A percentile compares a stretch with the other conserved stretches of the same genome.
These are phyloP conservation scores for Larimichthys crocea DNA, from an alignment of 2,113 vertebrate genomes.

Conservation along the genomic window DNA sequence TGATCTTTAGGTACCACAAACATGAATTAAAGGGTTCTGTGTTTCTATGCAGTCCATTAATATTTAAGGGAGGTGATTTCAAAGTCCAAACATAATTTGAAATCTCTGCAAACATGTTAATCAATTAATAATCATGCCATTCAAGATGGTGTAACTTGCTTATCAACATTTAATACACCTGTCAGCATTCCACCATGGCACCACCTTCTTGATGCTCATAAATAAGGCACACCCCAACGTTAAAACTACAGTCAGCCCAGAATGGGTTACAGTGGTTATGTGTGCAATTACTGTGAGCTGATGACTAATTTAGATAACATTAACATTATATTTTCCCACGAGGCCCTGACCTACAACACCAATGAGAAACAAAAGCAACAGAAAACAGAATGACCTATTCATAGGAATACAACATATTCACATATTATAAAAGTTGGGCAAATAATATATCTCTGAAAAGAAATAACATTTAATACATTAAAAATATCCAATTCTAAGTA, in stretches of 20 bases:
- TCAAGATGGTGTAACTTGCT: neutral
- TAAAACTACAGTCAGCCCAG: neutral
- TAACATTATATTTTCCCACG: neutral
- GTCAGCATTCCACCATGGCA: neutral
- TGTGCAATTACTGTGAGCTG: neutral
- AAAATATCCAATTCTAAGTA: neutral
- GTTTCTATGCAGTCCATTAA: neutral
- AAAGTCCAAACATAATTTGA: too few species aligned
- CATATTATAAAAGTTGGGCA: neutral
- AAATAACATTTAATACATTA: neutral
- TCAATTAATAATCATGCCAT: neutral
- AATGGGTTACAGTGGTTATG: neutral
- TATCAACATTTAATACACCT: neutral
- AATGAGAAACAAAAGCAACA: neutral
- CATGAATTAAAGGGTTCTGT: neutral
- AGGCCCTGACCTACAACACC: too few species aligned
- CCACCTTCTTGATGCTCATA: neutral
- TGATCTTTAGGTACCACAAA: too few species aligned
- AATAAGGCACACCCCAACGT: neutral
- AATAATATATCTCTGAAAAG: neutral
- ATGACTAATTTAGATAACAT: neutral
- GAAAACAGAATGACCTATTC: too few species aligned
- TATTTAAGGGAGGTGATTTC: neutral
- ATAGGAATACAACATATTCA: neutral
- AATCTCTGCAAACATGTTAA: neutral